A percentile compares a stretch with the other conserved stretches of the same genome.
phyloP scores from a whole-genome alignment of 2,113 vertebrate genomes.

The Psilopsiagon aurifrons region DNA sequence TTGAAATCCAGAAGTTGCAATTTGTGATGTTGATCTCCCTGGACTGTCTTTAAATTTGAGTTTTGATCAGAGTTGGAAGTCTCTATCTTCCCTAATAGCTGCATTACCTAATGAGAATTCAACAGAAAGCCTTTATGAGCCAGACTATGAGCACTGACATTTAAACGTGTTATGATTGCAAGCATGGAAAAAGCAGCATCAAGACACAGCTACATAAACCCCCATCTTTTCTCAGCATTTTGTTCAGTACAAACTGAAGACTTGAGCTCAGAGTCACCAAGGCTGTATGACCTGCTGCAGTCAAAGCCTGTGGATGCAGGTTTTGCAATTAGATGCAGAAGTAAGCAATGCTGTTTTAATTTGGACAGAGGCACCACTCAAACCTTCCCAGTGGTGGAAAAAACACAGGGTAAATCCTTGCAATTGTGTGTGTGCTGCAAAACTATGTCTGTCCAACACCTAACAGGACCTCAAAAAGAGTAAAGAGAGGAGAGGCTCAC shows the following conservation, averaged over 20 bases:
- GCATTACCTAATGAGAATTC: conserved; percentile 71
- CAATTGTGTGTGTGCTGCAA: fast-evolving
- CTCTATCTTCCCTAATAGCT: conserved; percentile 78
- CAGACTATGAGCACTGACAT: background rate
- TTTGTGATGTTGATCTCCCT: conserved; percentile 74
- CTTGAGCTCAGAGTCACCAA: background rate
- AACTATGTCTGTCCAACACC: background rate
- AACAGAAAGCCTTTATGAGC: conserved; percentile 29
- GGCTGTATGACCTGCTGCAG: background rate
- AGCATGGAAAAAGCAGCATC: background rate
- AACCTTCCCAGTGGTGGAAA: background rate
- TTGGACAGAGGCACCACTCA: background rate
- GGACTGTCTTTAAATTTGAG: conserved; percentile 69
- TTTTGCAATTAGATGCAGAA: fast-evolving
- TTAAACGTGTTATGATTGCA: background rate
- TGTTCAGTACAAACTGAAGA: background rate
- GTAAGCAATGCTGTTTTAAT: fast-evolving
- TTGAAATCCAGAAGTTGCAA: conserved; percentile 81
- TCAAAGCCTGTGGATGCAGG: background rate
- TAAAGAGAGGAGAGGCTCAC: background rate
- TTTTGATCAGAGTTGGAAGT: conserved; percentile 66
- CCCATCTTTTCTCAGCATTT: background rate
- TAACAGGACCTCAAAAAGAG: too few relatives aligned
- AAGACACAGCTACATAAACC: background rate
- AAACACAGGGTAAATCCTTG: background rate